phyloP scores from a whole-genome alignment of 2,888 invertebrate species.

The Halictus quadricinctus region DNA sequence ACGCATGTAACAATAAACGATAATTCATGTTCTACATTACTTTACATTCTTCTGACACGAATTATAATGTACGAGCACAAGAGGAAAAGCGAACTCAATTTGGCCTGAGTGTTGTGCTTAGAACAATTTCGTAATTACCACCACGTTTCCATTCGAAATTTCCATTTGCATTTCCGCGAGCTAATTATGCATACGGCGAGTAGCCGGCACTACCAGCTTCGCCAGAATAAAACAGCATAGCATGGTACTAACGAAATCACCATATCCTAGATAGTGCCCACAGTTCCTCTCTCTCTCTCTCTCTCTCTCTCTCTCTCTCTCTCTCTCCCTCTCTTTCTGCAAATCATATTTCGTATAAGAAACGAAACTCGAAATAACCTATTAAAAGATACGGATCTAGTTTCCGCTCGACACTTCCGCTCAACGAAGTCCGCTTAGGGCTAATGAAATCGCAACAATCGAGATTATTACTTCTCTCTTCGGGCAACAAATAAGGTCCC shows the following conservation, averaged over 20 bases:
- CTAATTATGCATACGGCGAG: neutral
- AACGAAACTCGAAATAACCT: neutral
- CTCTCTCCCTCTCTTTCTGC: neutral
- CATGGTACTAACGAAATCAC: neutral
- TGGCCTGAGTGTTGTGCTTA: neutral
- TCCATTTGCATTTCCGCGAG: neutral
- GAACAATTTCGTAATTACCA: neutral
- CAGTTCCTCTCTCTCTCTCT: neutral
- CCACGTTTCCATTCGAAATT: neutral
- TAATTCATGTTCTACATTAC: neutral
- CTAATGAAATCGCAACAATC: conserved; percentile 21
- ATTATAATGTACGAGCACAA: neutral
- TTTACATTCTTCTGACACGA: neutral
- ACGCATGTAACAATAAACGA: neutral
- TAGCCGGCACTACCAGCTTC: neutral
- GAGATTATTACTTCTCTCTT: neutral
- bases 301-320: neutral
- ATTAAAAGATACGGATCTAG: conserved; percentile 11
- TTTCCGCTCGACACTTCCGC: neutral
- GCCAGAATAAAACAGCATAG: neutral
- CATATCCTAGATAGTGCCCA: neutral
- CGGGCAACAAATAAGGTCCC: neutral
- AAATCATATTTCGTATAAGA: neutral
- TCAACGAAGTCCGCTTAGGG: neutral
- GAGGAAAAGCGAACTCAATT: neutral